Percentiles rank a stretch among this genome's conserved stretches.
These are phyloP conservation scores for Stenodema calcarata DNA, from an alignment of 2,888 invertebrate genomes.

Conservation along the genomic window DNA sequence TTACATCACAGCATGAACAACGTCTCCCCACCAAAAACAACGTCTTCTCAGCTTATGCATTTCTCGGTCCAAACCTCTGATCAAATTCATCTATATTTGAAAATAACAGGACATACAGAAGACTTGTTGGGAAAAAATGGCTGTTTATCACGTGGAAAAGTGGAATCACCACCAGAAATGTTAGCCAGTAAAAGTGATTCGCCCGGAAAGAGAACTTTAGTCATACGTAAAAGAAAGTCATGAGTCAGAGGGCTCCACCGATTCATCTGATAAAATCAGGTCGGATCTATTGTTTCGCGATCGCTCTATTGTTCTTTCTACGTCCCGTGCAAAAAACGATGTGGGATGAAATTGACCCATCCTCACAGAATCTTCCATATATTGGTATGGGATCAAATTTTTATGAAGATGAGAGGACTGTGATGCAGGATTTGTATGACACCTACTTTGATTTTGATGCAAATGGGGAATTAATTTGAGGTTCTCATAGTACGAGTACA, in stretches of 20 bases:
- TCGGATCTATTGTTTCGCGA: constrained; percentile 26
- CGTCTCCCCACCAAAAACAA: no score
- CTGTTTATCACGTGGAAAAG: no score
- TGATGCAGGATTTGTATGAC: no score
- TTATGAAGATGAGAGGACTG: neutral
- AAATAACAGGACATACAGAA: no score
- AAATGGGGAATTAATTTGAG: no score
- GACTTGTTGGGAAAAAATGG: no score
- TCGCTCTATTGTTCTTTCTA: constrained; percentile 1
- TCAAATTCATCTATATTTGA: no score
- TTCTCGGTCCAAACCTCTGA: no score
- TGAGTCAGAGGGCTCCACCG: constrained; percentile 1
- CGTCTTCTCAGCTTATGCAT: no score
- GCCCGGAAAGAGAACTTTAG: neutral
- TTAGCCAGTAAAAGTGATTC: neutral
- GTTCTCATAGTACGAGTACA: no score
- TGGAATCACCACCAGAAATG: neutral
- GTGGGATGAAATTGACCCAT: constrained; percentile 25
- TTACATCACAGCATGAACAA: no score
- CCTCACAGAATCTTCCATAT: neutral
- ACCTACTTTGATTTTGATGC: no score
- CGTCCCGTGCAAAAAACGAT: neutral
- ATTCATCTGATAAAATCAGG: constrained; percentile 17
- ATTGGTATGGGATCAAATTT: neutral
- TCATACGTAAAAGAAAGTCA: constrained; percentile 12